phyloP scores from a whole-genome alignment of 92 coral and sea anemone species.

The Chrysogorgia sp. region DNA sequence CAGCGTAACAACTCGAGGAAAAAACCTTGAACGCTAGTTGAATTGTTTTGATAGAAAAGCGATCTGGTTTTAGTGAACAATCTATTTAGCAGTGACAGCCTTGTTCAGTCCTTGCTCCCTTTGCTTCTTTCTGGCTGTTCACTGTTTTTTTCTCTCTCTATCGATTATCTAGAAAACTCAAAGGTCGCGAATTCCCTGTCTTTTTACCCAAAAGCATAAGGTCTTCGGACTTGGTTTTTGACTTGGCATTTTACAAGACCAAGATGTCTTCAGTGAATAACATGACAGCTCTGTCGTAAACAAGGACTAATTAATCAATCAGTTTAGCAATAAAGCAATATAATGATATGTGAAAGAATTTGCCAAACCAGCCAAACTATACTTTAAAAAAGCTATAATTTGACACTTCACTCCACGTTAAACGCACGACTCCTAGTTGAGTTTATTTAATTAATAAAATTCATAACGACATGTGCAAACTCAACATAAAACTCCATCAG shows the following conservation, averaged over 20 bases:
- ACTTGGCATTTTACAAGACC: slow-evolving; percentile 12
- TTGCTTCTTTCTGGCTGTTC: neutral
- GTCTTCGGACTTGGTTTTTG: neutral
- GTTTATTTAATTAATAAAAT: too few species aligned
- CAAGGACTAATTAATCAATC: slow-evolving; percentile 25
- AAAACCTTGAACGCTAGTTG: neutral
- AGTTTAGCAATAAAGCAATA: neutral
- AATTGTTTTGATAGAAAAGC: slow-evolving; percentile 1
- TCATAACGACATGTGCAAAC: too few species aligned
- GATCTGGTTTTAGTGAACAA: slow-evolving; percentile 17
- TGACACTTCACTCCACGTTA: neutral
- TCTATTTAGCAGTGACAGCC: slow-evolving; percentile 2
- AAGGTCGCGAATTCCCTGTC: neutral
- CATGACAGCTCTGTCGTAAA: slow-evolving; percentile 22
- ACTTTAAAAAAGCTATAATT: neutral
- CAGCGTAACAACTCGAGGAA: neutral
- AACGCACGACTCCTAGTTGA: too few species aligned
- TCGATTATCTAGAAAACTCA: too few species aligned
- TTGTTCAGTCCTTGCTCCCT: neutral
- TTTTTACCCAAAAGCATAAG: slow-evolving; percentile 1
- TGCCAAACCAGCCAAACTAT: too few species aligned
- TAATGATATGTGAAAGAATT: too few species aligned
- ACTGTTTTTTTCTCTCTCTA: too few species aligned
- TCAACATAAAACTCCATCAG: too few species aligned
- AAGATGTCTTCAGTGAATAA: slow-evolving; percentile 28